Percentiles rank a stretch among this genome's conserved stretches.
These are phyloP conservation scores for Loripinus fragilis DNA, from an alignment of 2,888 invertebrate species.

Conservation along the genomic window DNA sequence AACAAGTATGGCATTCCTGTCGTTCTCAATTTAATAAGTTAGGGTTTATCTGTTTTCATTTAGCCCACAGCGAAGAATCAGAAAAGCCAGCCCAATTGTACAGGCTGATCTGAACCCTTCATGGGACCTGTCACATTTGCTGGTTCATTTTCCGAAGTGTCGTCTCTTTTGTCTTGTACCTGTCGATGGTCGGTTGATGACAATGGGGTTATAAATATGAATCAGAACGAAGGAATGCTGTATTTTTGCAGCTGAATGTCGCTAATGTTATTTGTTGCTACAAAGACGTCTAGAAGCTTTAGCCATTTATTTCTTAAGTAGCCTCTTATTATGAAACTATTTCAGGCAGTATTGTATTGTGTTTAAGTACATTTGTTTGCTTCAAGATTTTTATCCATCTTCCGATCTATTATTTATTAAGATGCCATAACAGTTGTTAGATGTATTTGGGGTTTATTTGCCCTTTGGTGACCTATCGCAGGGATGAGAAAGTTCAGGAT, in stretches of 20 bases:
- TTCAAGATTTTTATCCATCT: no score
- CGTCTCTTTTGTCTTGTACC: not conserved
- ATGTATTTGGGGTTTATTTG: no score
- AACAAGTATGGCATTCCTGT: no score
- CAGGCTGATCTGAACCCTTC: not conserved
- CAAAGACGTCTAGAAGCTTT: not conserved
- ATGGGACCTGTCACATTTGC: not conserved
- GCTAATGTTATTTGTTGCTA: not conserved
- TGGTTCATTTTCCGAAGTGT: not conserved
- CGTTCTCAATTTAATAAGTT: no score
- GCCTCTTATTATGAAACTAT: not conserved
- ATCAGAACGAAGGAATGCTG: constrained; percentile 11
- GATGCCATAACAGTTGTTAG: no score
- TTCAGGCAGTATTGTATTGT: no score
- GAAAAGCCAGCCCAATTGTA: not conserved
- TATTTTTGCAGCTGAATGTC: constrained; percentile 6
- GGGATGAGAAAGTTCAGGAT: not conserved
- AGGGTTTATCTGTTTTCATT: no score
- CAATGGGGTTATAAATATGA: constrained; percentile 16
- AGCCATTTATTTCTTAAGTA: constrained; percentile 13
- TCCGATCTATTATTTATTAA: no score
- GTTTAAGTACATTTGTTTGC: no score
- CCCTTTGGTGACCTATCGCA: no score
- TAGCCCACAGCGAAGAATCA: no score
- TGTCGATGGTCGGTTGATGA: not conserved